A percentile compares a stretch with the other conserved stretches of the same genome.
phyloP scores from a whole-genome alignment of 2,888 invertebrate species.

The Eristalinus aeneus region DNA sequence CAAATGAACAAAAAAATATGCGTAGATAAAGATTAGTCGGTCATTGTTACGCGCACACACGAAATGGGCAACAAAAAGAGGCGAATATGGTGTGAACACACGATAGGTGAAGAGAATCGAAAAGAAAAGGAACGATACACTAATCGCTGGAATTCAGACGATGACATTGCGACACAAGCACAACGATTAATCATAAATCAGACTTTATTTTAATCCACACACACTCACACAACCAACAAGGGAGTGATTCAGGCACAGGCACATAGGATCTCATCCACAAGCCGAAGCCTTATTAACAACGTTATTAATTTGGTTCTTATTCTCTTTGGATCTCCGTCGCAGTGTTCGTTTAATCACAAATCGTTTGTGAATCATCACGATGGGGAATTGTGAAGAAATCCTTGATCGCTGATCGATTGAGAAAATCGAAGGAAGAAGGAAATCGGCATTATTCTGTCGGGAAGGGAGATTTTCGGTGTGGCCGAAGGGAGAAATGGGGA shows the following conservation, averaged over 20 bases:
- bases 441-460: not conserved
- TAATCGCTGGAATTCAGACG: slow-evolving; percentile 69
- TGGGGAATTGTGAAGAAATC: too few relatives aligned
- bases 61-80: slow-evolving; percentile 22
- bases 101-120: slow-evolving; percentile 43
- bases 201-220: slow-evolving; percentile 70
- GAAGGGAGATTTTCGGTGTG: slow-evolving; percentile 1
- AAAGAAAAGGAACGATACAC: slow-evolving; percentile 63
- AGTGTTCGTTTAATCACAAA: slow-evolving; percentile 6
- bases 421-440: slow-evolving; percentile 10
- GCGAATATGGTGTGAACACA: slow-evolving; percentile 37
- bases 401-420: slow-evolving; percentile 61
- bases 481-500: not conserved
- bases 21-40: slow-evolving; percentile 65
- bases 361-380: not conserved
- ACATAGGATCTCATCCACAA: slow-evolving; percentile 10
- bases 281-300: slow-evolving; percentile 40
- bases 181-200: slow-evolving; percentile 73
- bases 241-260: not conserved
- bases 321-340: not conserved
- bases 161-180: slow-evolving; percentile 71
- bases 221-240: slow-evolving; percentile 11
- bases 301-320: slow-evolving; percentile 44
- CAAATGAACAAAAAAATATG: slow-evolving; percentile 65
- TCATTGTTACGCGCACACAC: slow-evolving; percentile 47